Conservation (phyloP, 2,113 vertebrate species). For the Podarcis cretensis region DNA sequence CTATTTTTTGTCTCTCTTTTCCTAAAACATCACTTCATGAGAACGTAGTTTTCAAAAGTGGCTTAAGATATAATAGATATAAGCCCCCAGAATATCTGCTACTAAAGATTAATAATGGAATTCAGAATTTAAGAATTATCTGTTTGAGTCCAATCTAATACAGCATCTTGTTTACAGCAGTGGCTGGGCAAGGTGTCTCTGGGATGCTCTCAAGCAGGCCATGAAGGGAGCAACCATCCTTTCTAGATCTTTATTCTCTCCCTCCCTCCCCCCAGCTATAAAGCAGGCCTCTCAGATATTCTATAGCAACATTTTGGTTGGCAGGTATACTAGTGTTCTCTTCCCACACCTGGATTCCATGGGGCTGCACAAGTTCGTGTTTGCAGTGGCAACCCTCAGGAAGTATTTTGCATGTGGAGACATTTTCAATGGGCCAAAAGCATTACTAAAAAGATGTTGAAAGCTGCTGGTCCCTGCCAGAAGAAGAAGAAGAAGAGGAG, state of each 20-base stretch:
- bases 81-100: neutral
- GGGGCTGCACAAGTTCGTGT: neutral
- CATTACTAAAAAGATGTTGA: neutral
- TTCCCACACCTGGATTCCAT: neutral
- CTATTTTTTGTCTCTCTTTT: no score
- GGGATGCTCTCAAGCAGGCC: neutral
- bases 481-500: no score
- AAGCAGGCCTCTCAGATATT: neutral
- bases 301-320: neutral
- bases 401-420: neutral
- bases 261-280: neutral
- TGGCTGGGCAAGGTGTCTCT: neutral
- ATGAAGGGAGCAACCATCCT: neutral
- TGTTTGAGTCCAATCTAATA: neutral
- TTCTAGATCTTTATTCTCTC: neutral
- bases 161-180: neutral
- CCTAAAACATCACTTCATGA: no score
- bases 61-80: no score
- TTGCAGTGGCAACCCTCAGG: neutral
- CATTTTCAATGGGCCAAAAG: neutral
- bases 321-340: neutral
- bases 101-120: neutral
- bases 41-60: no score
- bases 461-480: neutral
- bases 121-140: neutral